These are phyloP conservation scores for Lagopus leucura DNA, from an alignment of 2,113 vertebrate genomes.

Conservation along the genomic window DNA sequence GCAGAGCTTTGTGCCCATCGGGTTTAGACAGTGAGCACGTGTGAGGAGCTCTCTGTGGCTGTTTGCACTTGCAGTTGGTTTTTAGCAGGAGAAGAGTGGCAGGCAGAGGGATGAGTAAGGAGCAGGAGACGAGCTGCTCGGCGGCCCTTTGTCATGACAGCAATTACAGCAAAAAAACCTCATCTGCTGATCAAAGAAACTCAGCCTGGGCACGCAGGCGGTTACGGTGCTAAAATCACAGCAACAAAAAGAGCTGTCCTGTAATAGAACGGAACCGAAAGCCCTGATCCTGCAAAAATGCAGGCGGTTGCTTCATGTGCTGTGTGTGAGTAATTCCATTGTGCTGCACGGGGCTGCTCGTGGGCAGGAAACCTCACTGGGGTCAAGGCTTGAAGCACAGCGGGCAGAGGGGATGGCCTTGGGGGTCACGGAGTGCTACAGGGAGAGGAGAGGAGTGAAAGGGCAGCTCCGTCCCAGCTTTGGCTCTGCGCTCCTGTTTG, in stretches of 20 bases:
- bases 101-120: neutral
- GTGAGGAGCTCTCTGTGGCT: rapidly evolving
- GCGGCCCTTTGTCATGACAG: neutral
- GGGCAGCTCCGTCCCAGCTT: neutral
- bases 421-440: rapidly evolving
- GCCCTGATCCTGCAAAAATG: slow-evolving; percentile 47
- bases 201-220: neutral
- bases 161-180: neutral
- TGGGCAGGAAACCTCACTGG: neutral
- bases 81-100: neutral
- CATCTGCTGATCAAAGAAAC: neutral
- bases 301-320: neutral
- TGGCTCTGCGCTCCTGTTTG: neutral
- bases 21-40: rapidly evolving
- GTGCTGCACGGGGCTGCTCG: neutral
- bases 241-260: neutral
- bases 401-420: neutral
- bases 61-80: neutral
- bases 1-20: neutral
- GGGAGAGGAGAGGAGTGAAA: neutral
- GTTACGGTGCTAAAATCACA: neutral
- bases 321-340: neutral
- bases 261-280: neutral
- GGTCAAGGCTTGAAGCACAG: neutral
- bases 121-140: neutral